phyloP scores from a whole-genome alignment of 2,113 vertebrate species.

The Alces alces region DNA sequence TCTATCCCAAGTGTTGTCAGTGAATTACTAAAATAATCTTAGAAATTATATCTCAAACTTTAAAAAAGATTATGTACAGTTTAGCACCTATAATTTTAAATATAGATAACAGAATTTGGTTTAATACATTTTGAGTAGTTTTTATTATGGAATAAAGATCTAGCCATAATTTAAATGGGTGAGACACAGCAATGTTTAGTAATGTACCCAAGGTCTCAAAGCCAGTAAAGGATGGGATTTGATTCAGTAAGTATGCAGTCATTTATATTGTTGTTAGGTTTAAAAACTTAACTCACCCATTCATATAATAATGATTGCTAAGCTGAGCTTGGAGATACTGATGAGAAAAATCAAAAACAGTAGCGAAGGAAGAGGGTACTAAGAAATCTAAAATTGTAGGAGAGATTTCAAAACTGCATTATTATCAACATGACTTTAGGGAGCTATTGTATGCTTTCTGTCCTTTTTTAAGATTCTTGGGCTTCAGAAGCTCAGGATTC shows the following conservation, averaged over 20 bases:
- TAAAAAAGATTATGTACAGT: neutral
- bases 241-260: neutral
- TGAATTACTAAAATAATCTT: neutral
- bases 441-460: neutral
- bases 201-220: neutral
- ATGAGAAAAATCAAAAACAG: neutral
- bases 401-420: neutral
- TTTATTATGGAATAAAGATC: neutral
- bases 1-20: conserved; percentile 17
- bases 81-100: neutral
- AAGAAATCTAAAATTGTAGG: neutral
- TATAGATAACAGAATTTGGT: neutral
- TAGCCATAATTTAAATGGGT: neutral
- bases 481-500: neutral
- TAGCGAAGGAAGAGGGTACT: neutral
- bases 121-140: neutral
- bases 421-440: neutral
- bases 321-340: neutral
- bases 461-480: neutral
- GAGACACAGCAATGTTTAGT: neutral
- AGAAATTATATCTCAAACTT: neutral
- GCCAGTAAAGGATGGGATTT: neutral
- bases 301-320: neutral
- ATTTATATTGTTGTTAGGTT: neutral
- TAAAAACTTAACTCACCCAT: neutral